Evolutionary conservation across 35 echinoderm and acorn worm species (phyloP).

Genomic region (Apostichopus californicus): DNA sequence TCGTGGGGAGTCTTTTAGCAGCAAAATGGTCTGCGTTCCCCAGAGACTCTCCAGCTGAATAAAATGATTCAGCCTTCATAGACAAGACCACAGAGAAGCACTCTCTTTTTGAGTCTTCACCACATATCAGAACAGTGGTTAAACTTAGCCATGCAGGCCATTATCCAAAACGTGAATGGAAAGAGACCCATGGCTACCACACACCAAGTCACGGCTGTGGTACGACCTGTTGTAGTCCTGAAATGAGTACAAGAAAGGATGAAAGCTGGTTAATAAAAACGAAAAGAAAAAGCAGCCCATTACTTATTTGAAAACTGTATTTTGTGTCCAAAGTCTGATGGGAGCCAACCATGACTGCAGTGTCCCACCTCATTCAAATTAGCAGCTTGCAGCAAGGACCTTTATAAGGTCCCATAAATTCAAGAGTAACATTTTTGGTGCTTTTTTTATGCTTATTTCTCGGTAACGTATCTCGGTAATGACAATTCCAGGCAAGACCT

Average conservation of each 20-base stretch:
- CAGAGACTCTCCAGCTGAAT: neutral
- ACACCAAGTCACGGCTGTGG: slow-evolving; percentile 27
- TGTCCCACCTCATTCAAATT: no score
- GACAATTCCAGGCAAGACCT: no score
- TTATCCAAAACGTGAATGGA: slow-evolving; percentile 40
- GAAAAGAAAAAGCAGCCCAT: neutral
- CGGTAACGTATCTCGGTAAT: no score
- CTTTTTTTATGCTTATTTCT: no score
- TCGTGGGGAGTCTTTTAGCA: neutral
- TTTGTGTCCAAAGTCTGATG: no score
- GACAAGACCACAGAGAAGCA: neutral
- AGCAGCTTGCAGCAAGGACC: no score
- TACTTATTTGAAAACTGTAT: no score
- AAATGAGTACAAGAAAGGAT: neutral
- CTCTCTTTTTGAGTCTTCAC: neutral
- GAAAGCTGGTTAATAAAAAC: neutral
- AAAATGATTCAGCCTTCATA: neutral
- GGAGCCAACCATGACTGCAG: no score
- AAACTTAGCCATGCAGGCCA: neutral
- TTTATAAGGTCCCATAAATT: no score
- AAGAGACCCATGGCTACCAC: slow-evolving; percentile 5
- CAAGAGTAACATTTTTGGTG: no score
- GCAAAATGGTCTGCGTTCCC: neutral
- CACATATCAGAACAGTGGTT: slow-evolving; percentile 43
- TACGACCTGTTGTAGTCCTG: slow-evolving; percentile 18